These are phyloP conservation scores for Equus quagga DNA, from an alignment of 2,113 vertebrate genomes.

Conservation along the genomic window DNA sequence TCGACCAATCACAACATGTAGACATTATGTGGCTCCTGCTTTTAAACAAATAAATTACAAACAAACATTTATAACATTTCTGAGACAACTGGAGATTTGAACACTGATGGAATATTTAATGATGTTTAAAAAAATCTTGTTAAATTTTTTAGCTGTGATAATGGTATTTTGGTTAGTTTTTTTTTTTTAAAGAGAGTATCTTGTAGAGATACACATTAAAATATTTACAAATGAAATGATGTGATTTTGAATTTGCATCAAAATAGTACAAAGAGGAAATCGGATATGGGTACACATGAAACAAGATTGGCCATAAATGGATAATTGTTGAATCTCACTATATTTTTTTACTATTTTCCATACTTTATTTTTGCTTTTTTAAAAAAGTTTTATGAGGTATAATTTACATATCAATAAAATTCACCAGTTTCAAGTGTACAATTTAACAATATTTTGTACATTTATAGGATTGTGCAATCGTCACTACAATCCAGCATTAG, in stretches of 20 bases:
- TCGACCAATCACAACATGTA: background rate
- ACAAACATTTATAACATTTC: constrained; percentile 11
- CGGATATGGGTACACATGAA: background rate
- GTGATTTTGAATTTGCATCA: background rate
- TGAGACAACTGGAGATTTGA: background rate
- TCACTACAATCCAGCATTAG: background rate
- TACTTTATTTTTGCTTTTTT: background rate
- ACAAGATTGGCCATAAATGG: background rate
- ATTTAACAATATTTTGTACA: background rate
- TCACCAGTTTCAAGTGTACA: background rate
- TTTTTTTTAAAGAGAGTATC: background rate
- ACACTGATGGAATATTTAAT: background rate
- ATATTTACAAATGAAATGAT: background rate
- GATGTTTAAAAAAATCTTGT: constrained; percentile 5
- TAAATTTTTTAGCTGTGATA: background rate
- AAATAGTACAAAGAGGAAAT: background rate
- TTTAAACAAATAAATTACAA: background rate
- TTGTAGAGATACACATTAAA: background rate
- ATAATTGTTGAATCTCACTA: background rate
- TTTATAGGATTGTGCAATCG: background rate
- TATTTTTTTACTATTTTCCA: background rate
- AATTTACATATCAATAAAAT: background rate
- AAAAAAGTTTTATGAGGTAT: background rate
- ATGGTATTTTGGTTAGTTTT: background rate
- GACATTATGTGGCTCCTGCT: background rate